Evolutionary conservation across 2,888 invertebrate species (phyloP).

Genomic region (Malacosoma neustria): DNA sequence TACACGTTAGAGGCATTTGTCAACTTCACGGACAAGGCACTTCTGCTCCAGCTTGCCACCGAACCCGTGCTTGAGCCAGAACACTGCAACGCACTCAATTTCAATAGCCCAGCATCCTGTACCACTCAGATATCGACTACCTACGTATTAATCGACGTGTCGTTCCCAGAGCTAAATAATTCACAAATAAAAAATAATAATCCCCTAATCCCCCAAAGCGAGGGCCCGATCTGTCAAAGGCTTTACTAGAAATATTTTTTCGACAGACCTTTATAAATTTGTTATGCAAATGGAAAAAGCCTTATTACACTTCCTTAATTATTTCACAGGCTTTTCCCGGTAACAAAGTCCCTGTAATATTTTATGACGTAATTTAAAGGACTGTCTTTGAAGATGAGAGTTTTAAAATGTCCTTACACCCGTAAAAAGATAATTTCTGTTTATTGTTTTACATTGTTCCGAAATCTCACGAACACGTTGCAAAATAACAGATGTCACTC

Average conservation of each 20-base stretch:
- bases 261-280: conserved; percentile 42
- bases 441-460: conserved; percentile 24
- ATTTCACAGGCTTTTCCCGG: conserved; percentile 50
- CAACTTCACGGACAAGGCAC: conserved; percentile 47
- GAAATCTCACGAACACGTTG: conserved; percentile 20
- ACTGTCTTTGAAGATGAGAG: conserved; percentile 39
- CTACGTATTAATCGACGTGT: not conserved
- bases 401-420: conserved; percentile 32
- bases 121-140: conserved; percentile 9
- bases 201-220: conserved; percentile 15
- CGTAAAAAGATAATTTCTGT: conserved; percentile 26
- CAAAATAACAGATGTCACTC: too few species aligned
- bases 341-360: conserved; percentile 50
- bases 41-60: conserved; percentile 15
- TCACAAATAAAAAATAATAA: conserved; percentile 16
- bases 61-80: conserved; percentile 18
- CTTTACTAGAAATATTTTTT: conserved; percentile 46
- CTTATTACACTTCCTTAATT: conserved; percentile 64
- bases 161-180: conserved; percentile 2
- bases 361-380: conserved; percentile 58
- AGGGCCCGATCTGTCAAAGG: conserved; percentile 45
- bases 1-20: conserved; percentile 45
- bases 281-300: conserved; percentile 59
- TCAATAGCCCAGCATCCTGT: conserved; percentile 18
- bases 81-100: conserved; percentile 23